Evolutionary conservation across 2,797 vertebrate genomes (phyloP).

Genomic region (Salmo trutta): DNA sequence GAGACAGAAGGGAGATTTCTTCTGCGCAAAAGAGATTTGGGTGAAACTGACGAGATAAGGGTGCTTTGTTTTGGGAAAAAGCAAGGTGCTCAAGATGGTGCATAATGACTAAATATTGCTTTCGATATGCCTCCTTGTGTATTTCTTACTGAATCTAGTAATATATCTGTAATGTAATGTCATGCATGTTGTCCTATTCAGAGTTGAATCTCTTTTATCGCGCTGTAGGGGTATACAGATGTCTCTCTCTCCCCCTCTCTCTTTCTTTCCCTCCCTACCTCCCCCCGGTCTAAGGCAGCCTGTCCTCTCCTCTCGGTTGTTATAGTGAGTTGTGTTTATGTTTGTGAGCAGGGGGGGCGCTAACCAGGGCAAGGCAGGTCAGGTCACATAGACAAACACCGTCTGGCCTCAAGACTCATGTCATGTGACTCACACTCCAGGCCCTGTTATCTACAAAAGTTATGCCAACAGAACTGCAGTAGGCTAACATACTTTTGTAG

Average conservation of each 20-base stretch:
- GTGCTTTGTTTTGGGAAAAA: not conserved
- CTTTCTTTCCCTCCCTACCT: not conserved
- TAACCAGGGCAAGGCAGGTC: not conserved
- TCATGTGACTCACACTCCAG: slow-evolving; percentile 7
- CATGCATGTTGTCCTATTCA: too few relatives aligned
- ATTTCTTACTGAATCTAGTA: too few relatives aligned
- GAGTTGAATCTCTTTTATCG: not conserved
- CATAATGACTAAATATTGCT: too few relatives aligned
- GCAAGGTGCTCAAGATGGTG: too few relatives aligned
- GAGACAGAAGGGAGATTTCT: not conserved
- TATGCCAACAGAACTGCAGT: too few relatives aligned
- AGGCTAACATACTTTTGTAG: too few relatives aligned
- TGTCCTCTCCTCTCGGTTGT: not conserved
- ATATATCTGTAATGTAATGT: too few relatives aligned
- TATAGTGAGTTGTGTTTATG: not conserved
- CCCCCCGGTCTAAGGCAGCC: not conserved
- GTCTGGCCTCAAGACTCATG: not conserved
- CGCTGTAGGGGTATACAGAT: not conserved
- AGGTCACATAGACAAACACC: not conserved
- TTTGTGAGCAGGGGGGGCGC: not conserved
- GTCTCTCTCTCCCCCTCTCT: not conserved
- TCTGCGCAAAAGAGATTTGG: not conserved
- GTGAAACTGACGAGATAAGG: not conserved
- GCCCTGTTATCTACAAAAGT: slow-evolving; percentile 9
- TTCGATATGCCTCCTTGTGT: too few relatives aligned